phyloP scores from a whole-genome alignment of 2,113 vertebrate genomes.

The Ptilonorhynchus violaceus region DNA sequence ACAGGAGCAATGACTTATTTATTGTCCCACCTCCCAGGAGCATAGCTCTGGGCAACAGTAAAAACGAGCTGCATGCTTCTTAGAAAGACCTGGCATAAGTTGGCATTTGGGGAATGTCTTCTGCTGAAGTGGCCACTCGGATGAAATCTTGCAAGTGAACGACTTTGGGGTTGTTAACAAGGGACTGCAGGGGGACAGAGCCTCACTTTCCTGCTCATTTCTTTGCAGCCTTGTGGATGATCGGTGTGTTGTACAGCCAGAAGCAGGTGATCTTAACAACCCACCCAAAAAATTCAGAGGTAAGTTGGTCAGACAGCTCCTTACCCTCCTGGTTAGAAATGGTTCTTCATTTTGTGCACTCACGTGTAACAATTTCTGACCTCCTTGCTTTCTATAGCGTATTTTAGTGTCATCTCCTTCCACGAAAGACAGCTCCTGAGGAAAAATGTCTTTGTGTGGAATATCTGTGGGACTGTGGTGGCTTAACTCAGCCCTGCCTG shows the following conservation, averaged over 20 bases:
- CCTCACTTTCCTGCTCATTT: slow-evolving; percentile 7
- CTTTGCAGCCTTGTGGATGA: slow-evolving; percentile 92
- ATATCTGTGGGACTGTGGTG: not conserved
- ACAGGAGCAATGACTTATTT: slow-evolving; percentile 40
- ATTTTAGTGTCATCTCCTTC: not conserved
- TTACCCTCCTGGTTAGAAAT: not conserved
- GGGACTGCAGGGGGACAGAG: not conserved
- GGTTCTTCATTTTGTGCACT: rapidly evolving
- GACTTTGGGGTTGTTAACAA: not conserved
- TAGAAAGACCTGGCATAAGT: slow-evolving; percentile 24
- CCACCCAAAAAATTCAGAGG: slow-evolving; percentile 99
- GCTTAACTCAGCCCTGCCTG: not conserved
- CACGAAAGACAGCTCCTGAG: rapidly evolving
- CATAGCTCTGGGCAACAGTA: slow-evolving; percentile 50
- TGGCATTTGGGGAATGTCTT: slow-evolving; percentile 60
- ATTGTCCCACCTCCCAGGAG: slow-evolving; percentile 48
- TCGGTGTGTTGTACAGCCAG: slow-evolving; percentile 96
- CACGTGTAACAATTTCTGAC: not conserved
- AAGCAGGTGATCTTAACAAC: slow-evolving; percentile 95
- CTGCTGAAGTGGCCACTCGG: slow-evolving; percentile 32
- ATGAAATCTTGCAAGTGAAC: not conserved
- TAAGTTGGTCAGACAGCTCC: slow-evolving; percentile 59
- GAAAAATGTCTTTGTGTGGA: no score
- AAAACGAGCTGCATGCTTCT: slow-evolving; percentile 43
- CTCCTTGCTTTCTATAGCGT: rapidly evolving